phyloP scores from a whole-genome alignment of 1,140 invertebrate genomes.

The Argopecten irradians region DNA sequence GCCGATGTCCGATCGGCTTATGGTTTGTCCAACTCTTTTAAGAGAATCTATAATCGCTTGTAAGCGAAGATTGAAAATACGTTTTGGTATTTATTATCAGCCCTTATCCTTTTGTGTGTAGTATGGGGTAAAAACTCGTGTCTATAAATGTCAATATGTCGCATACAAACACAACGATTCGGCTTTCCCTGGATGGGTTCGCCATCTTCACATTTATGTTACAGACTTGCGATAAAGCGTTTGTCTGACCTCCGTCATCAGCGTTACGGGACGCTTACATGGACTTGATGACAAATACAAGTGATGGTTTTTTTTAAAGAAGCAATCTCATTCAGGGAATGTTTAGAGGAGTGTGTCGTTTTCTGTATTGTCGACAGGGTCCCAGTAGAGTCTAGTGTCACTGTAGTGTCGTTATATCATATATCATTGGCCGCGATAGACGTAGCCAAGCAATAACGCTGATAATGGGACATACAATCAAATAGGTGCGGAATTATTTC shows the following conservation, averaged over 20 bases:
- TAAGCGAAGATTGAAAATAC: background rate
- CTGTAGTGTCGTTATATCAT: background rate
- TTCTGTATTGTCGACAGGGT: background rate
- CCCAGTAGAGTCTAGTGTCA: background rate
- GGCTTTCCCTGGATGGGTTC: background rate
- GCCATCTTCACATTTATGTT: background rate
- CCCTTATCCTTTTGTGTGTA: background rate
- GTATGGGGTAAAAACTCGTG: background rate
- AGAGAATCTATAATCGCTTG: background rate
- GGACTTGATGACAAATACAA: conserved; percentile 21
- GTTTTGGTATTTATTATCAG: background rate
- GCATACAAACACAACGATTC: background rate
- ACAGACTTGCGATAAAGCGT: background rate
- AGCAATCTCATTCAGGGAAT: background rate
- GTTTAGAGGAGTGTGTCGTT: conserved; percentile 15
- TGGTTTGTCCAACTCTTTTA: background rate
- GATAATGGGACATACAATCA: background rate
- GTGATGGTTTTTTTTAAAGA: background rate
- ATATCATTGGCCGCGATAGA: background rate
- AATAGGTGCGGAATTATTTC: background rate
- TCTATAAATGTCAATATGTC: conserved; percentile 1
- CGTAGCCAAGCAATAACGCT: background rate
- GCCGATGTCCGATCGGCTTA: background rate
- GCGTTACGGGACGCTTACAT: background rate
- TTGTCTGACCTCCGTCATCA: background rate